A percentile compares a stretch with the other conserved stretches of the same genome.
Conservation (phyloP, 2,797 vertebrate genomes). For the Arctocebus calabarensis region DNA sequence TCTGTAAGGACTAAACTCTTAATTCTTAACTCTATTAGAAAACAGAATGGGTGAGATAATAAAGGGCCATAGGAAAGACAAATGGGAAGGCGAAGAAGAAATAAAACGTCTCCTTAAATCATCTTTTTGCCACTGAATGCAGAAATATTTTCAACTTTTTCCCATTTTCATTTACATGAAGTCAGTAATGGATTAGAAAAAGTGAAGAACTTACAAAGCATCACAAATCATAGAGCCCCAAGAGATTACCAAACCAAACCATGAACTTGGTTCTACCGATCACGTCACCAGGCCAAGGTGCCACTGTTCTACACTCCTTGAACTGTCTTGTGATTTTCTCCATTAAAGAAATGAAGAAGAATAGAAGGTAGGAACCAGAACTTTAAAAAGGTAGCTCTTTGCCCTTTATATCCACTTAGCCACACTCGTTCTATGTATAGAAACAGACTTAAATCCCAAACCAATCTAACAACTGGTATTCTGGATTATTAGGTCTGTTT, state of each 20-base stretch:
- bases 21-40: neutral
- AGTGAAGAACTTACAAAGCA: neutral
- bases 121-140: neutral
- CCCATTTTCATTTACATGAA: neutral
- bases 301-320: neutral
- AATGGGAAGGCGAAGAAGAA: neutral
- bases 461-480: neutral
- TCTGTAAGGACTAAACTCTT: neutral
- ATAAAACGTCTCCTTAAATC: neutral
- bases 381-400: neutral
- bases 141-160: constrained; percentile 6
- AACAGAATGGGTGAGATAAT: neutral
- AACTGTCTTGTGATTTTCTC: neutral
- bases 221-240: neutral
- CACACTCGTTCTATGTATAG: neutral
- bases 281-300: neutral
- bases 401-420: neutral
- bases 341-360: neutral
- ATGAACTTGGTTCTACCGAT: neutral
- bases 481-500: neutral
- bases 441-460: neutral
- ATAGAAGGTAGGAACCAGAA: neutral
- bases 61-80: neutral
- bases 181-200: neutral
- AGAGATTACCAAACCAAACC: neutral